Base-by-base conservation (phyloP, 2,888 invertebrate species). In the Trachelus troglodyta region DNA sequence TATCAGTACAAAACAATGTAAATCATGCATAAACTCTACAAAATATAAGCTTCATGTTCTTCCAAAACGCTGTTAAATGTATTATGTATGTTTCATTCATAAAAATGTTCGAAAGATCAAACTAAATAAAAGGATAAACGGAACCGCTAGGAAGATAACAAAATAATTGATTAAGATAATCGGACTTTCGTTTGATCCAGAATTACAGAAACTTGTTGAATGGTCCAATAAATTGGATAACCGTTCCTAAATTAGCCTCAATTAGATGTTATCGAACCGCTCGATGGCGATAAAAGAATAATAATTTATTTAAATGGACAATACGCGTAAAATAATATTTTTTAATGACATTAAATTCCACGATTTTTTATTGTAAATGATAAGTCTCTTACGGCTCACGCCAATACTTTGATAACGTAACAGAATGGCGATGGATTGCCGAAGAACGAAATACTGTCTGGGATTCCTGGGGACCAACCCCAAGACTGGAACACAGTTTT, bases 401-500 rank as follows among this genome's bases (percentile, higher is more conserved):
- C 34, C 31, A 73, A 73, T 73, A 1, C 30, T 35, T 74, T 23
- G 34, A 75, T 37, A 37, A 34, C 56, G 3, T 23, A 11, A 34
- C n/a, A 77, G 77, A 77, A 77, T 77, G 77, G 77, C 77, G 77
- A 12, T 77, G 77, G 77, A 75, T 77, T 15, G 69, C 77, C 40
- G 77, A 77, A 31, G 77, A 77, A 69, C 35, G 77, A 30, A 75
- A 40, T 69, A 77, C 69, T 23, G 34, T 74, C 34, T 69, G 69
- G 74, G 77, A 75, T 23, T 69, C 71, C 35, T 71, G 77, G 69
- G 75, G 71, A 33, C 77, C 75, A 69, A 75, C 33, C 40, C 75
- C 77, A 12, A 69, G 77, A 37, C 69, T 77, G n/a, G 77, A 77
- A 37, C 75, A 77, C 15, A 75, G 35, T 31, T 74, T 77, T 31